Base-by-base conservation (phyloP, 2,888 invertebrate genomes). In the Xanthorhoe spadicearia region DNA sequence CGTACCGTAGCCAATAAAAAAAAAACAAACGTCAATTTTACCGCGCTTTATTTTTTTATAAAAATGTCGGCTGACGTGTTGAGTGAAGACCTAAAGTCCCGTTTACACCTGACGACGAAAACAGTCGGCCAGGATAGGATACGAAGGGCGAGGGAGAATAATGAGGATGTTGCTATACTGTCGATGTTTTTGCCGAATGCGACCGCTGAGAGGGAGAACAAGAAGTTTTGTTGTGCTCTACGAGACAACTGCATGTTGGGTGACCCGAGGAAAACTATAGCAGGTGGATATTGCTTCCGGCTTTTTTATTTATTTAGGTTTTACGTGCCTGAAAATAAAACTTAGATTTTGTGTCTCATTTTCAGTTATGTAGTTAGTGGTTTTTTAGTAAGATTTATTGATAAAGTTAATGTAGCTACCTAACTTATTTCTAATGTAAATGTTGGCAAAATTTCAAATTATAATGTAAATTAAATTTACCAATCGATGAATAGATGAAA, bases 91-190 rank as follows among this genome's bases (percentile, higher is more conserved):
- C 94, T 97, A 83, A 96, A 96, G 87, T 94, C 96, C 64, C 94
- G 95, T 74, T 89, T 96, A 73, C 94, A 96, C 87, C 93, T 97
- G 84, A 95, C 95, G 74, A 96, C 96, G 57, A 97, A 96, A 93
- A 97, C 96, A 46, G 96, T 96, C 59, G 97, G 97, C n/a, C 96
- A 96, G 80, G 97, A 97, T 15, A 94, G 97, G 84, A 97, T 97
- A 81, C 94, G 95, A 76, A 94, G 95, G 83, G 97, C 97, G 70
- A 95, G 95, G 89, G 96, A 97, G 79, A 95, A 95, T 83, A 97
- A 97, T 88, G 97, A 97, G 90, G 98, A 98, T 91, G 95, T 97
- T 69, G 97, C 97, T 61, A 95, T 98, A 77, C 92, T 97, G 77
- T 97, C 97, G 73, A 97, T 97, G 96, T 96, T 97, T 82, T 93